Conservation (phyloP, 2,113 vertebrate species). For the Platycercus adscitus region DNA sequence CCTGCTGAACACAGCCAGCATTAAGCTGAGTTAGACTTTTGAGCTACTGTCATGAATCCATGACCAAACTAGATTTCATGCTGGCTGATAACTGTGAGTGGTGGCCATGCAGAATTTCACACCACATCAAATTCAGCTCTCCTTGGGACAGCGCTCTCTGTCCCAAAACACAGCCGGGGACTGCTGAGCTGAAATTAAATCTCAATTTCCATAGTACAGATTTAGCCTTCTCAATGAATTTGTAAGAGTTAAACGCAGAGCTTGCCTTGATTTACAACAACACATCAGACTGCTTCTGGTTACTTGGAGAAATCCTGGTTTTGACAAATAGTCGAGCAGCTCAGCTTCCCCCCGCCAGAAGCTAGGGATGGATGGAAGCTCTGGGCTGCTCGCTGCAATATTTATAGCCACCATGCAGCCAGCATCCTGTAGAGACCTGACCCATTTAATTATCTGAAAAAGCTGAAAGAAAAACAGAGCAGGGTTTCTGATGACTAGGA, state of each 20-base stretch:
- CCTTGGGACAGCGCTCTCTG: not conserved
- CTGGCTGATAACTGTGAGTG: not conserved
- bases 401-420: not conserved
- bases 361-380: not conserved
- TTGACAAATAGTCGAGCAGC: not conserved
- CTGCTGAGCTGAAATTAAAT: not conserved
- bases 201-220: not conserved
- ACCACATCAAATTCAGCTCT: not conserved
- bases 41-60: not conserved
- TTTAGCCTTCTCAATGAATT: not conserved
- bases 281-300: not conserved
- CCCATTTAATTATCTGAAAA: constrained; percentile 35
- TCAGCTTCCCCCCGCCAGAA: not conserved
- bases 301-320: not conserved
- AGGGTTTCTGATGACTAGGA: not conserved
- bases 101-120: not conserved
- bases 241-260: not conserved
- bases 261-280: not conserved
- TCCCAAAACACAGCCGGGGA: not conserved
- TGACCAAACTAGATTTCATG: not conserved
- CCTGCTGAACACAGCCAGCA: not conserved
- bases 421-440: constrained; percentile 27
- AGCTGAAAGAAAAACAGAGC: not conserved
- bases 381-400: not conserved
- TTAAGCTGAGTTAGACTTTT: not conserved